Evolutionary conservation across 2,888 invertebrate genomes (phyloP), one percentile per base, ranked within the genome.

Genomic region (Heterodera filipjevi): DNA sequence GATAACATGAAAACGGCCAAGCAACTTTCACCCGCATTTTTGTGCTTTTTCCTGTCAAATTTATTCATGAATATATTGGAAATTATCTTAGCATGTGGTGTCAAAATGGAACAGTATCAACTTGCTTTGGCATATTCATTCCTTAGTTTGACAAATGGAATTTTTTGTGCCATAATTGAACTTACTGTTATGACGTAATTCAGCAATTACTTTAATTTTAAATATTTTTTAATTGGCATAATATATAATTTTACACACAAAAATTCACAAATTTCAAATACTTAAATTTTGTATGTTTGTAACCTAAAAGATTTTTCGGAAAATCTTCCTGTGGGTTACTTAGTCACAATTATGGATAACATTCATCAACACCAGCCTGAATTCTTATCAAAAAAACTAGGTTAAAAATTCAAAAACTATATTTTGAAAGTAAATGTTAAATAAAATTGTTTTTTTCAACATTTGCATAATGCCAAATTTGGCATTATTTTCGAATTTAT

Each of bases 1-100:
- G 53, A 59, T 3, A 59, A 59, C 22, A 6, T 59, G 59, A 59
- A 59, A 8, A 59, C 59, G 59, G 59, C 59, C 59, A 59, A 59
- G 59, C 59, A 59, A 59, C 59, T 59, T 59, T 59, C 59, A n/a
- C 27, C 59, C 6, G n/a, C 59, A 27, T 59, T 59, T 59, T 59
- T 59, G 27, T 59, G 27, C 27, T 1, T 59, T n/a, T 59, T 59
- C n/a, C 27, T 59, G 59, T 59, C 59, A n/a, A 59, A 59, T 59
- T 59, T 59, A n/a, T n/a, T 59, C n/a, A 59, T 59, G n/a, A n/a
- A 8, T 3, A 27, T 59, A 27, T 27, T n/a, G 59, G n/a, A 10
- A 3, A 6, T 22, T 8, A 27, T 27, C 3, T 3, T 59, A 6
- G n/a, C 59, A 12, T n/a, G n/a, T 27, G 12, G 27, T 59, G 3